Percentiles rank a stretch among this genome's conserved stretches.
phyloP scores from a whole-genome alignment of 2,113 vertebrate genomes.

The Phainopepla nitens region DNA sequence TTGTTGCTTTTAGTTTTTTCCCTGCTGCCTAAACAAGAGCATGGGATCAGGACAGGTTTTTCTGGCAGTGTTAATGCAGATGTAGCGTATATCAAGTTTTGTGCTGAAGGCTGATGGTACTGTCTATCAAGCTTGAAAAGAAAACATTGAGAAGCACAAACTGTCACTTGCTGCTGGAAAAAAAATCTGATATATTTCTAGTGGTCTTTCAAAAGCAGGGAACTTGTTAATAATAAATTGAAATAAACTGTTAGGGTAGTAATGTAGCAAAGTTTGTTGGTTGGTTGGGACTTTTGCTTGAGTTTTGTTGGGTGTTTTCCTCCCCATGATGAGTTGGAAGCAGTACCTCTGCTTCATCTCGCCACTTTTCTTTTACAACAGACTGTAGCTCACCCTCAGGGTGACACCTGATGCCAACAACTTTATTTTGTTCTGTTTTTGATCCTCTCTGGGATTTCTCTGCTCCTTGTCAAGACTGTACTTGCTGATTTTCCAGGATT shows the following conservation, averaged over 20 bases:
- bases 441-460: neutral
- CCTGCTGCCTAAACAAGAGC: neutral
- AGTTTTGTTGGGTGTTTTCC: neutral
- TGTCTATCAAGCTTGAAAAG: neutral
- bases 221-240: neutral
- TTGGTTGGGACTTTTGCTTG: neutral
- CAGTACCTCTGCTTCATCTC: neutral
- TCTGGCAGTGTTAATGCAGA: neutral
- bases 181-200: neutral
- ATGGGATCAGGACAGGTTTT: neutral
- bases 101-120: neutral
- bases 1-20: neutral
- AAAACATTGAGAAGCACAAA: neutral
- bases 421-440: neutral
- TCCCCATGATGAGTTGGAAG: neutral
- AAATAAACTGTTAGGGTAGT: neutral
- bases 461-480: neutral
- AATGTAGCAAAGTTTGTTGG: neutral
- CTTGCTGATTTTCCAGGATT: accelerated
- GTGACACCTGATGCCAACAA: neutral
- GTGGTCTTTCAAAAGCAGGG: neutral
- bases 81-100: neutral
- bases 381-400: neutral
- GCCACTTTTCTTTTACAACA: accelerated
- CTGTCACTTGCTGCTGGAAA: neutral